Evolutionary conservation across 2,888 invertebrate species (phyloP), one percentile per base, ranked within the genome.

Genomic region (Isoperla grammatica): DNA sequence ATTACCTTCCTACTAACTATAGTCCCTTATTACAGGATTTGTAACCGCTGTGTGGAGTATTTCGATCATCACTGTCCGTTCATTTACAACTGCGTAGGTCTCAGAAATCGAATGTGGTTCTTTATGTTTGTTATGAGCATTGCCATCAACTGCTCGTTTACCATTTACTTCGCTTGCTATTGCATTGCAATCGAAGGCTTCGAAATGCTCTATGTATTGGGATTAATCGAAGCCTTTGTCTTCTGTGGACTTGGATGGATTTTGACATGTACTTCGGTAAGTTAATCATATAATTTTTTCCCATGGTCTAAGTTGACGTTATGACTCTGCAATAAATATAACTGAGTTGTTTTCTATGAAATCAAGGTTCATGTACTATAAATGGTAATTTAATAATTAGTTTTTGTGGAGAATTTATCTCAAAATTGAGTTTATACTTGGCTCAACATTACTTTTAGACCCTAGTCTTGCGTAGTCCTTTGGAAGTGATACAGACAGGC

Each of bases 31-130:
- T 29, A 6, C 8, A 83, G 93, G 53, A 86, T 93, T 57, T 95
- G 95, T 76, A 93, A 94, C 72, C 83, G 91, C 60, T 64, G 64
- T 57, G 89, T 92, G 2, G 85, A 86, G 2, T 91, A 93, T 72
- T 94, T 95, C 71, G 95, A 95, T 73, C 95, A 95, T 75, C 95
- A 95, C 73, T 95, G 95, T 72, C 95, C 95, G 0, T 95, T 95
- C 72, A 93, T 95, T 68, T 92, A 94, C 75, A 95, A 95, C 73
- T 95, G 95, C 73, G 92, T 95, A 15, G 95, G 95, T 1, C 79
- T 94, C 40, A 83, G 88, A 62, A 95, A 95, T 76, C 84, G 95
- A 69, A 90, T 91, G 80, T 95, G 94, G 93, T 95, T 95, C 78
- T 90, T 92, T 72, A 75, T 91, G 58, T 94, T 94, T 72, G 90